phyloP scores from a whole-genome alignment of 2,888 invertebrate genomes.

The Liopterus haemorrhoidalis region DNA sequence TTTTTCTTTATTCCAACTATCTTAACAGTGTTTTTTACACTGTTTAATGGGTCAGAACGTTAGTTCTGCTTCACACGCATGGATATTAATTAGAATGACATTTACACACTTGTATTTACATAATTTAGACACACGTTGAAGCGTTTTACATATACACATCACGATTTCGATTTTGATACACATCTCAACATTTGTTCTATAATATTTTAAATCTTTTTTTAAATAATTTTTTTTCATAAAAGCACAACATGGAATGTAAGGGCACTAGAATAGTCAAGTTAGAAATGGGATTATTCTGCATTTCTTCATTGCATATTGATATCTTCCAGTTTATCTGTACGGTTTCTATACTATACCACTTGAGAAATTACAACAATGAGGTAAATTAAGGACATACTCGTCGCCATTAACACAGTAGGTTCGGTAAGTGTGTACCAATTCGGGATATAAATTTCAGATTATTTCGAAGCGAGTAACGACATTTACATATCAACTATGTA shows the following conservation, averaged over 20 bases:
- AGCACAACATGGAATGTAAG: slow-evolving; percentile 26
- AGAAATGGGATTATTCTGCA: slow-evolving; percentile 12
- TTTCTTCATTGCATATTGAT: background rate
- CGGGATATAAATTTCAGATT: too few relatives aligned
- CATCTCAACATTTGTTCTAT: slow-evolving; percentile 21
- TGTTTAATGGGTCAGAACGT: too few relatives aligned
- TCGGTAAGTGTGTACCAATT: too few relatives aligned
- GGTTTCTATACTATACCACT: background rate
- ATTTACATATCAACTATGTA: too few relatives aligned
- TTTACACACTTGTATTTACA: slow-evolving; percentile 23
- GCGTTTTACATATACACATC: slow-evolving; percentile 23
- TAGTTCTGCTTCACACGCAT: slow-evolving; percentile 3
- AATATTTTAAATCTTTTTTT: slow-evolving; percentile 15
- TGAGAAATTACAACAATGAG: too few relatives aligned
- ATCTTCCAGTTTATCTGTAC: background rate
- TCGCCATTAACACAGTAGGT: too few relatives aligned
- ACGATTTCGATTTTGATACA: slow-evolving; percentile 20
- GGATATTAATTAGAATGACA: slow-evolving; percentile 21
- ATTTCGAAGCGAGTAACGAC: too few relatives aligned
- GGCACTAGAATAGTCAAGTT: slow-evolving; percentile 26
- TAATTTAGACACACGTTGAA: slow-evolving; percentile 21
- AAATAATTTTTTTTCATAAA: slow-evolving; percentile 23
- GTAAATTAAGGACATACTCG: too few relatives aligned
- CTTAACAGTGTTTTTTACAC: too few relatives aligned
- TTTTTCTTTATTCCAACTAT: too few relatives aligned